Evolutionary conservation across 2,888 invertebrate genomes (phyloP).

Genomic region (Craniophora ligustri): DNA sequence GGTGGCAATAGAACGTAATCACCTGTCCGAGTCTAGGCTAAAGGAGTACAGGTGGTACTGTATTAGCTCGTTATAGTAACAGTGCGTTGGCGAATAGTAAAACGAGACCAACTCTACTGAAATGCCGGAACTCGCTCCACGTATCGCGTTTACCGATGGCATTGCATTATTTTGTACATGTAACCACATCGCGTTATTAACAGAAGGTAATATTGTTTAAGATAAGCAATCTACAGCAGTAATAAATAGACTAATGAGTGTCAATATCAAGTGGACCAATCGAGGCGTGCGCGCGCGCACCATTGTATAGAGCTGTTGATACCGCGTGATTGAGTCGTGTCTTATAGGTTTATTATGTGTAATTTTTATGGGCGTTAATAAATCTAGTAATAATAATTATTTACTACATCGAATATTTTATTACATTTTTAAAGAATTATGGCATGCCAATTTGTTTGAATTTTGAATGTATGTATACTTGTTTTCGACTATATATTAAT

Average conservation of each 20-base stretch:
- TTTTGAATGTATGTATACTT: too few relatives aligned
- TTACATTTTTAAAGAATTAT: neutral
- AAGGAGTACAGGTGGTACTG: constrained; percentile 32
- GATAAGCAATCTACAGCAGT: constrained; percentile 82
- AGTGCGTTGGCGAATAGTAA: constrained; percentile 15
- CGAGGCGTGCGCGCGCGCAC: constrained; percentile 53
- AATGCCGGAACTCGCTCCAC: constrained; percentile 49
- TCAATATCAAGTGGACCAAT: constrained; percentile 80
- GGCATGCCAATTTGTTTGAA: too few relatives aligned
- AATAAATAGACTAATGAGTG: constrained; percentile 86
- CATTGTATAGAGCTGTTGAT: constrained; percentile 64
- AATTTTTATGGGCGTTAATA: neutral
- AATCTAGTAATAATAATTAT: too few relatives aligned
- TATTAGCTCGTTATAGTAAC: constrained; percentile 23
- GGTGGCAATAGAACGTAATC: constrained; percentile 15
- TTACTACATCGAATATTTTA: too few relatives aligned
- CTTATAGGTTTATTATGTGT: neutral
- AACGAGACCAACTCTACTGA: constrained; percentile 23
- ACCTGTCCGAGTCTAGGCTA: constrained; percentile 16
- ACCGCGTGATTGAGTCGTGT: constrained; percentile 26
- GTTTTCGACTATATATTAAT: too few relatives aligned
- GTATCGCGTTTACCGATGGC: constrained; percentile 64
- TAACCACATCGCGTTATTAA: constrained; percentile 68
- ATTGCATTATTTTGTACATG: constrained; percentile 64
- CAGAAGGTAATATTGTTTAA: constrained; percentile 77